Conservation (phyloP, 2,797 vertebrate species). For the Oryzias sinensis region DNA sequence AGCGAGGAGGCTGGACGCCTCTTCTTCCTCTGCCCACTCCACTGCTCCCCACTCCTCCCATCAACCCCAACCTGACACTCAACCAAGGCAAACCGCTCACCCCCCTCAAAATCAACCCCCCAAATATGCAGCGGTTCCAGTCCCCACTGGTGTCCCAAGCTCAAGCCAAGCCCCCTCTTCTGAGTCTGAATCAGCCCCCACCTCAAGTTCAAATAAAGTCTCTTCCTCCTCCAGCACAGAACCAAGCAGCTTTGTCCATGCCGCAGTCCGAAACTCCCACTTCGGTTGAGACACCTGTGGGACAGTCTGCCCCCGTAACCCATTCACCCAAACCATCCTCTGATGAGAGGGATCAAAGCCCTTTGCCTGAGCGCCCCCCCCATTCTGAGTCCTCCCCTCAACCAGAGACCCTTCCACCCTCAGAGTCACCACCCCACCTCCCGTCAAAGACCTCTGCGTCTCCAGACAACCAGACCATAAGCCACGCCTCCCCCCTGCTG, state of each 20-base stretch:
- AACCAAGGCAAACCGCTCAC: slow-evolving; percentile 66
- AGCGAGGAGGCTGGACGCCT: slow-evolving; percentile 72
- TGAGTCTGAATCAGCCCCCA: slow-evolving; percentile 40
- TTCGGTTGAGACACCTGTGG: slow-evolving; percentile 32
- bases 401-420: slow-evolving; percentile 24
- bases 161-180: slow-evolving; percentile 49
- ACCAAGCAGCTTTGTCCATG: slow-evolving; percentile 24
- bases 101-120: slow-evolving; percentile 66
- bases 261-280: slow-evolving; percentile 32
- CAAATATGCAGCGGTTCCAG: slow-evolving; percentile 60
- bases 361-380: slow-evolving; percentile 12
- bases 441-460: slow-evolving; percentile 30
- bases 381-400: slow-evolving; percentile 18
- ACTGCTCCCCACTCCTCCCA: slow-evolving; percentile 69
- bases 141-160: slow-evolving; percentile 56
- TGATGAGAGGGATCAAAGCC: slow-evolving; percentile 41
- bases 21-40: slow-evolving; percentile 77
- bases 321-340: slow-evolving; percentile 29
- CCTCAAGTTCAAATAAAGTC: slow-evolving; percentile 46
- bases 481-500: slow-evolving; percentile 16
- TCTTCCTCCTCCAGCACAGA: slow-evolving; percentile 43
- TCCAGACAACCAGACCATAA: slow-evolving; percentile 35
- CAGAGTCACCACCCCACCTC: slow-evolving; percentile 38
- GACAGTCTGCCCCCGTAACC: slow-evolving; percentile 24
- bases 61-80: slow-evolving; percentile 64